phyloP scores from a whole-genome alignment of 2,113 vertebrate genomes.

The Corvus moneduloides region DNA sequence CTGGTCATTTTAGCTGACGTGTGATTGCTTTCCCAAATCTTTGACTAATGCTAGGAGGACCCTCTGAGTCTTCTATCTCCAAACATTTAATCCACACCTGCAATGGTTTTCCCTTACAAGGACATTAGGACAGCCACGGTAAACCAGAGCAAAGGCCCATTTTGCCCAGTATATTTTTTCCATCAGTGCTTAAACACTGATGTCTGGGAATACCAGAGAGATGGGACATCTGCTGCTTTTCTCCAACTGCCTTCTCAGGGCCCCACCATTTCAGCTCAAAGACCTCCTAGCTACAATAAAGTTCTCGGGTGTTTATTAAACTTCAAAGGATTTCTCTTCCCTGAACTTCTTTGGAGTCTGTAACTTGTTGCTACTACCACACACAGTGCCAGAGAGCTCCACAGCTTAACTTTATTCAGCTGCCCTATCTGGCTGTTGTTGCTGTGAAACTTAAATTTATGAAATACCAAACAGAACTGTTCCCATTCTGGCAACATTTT shows the following conservation, averaged over 20 bases:
- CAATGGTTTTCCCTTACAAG: background rate
- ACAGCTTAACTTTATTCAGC: background rate
- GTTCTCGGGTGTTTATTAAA: background rate
- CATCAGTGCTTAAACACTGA: background rate
- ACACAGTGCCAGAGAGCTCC: background rate
- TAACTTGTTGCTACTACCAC: background rate
- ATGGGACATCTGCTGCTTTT: background rate
- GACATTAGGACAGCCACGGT: background rate
- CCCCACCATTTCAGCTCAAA: background rate
- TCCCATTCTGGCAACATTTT: background rate
- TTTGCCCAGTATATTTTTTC: background rate
- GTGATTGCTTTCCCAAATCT: background rate
- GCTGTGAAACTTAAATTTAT: background rate
- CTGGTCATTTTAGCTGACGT: background rate
- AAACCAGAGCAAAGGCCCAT: background rate
- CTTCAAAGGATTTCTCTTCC: background rate
- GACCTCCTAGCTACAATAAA: background rate
- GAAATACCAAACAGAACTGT: background rate
- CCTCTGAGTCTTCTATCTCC: background rate
- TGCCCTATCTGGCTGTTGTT: background rate
- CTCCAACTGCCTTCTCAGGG: background rate
- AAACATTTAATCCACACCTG: background rate
- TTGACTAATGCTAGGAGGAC: background rate
- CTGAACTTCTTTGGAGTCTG: background rate
- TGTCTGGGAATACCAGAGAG: background rate